Evolutionary conservation across 1,140 invertebrate species (phyloP).

Genomic region (Ostrea edulis): DNA sequence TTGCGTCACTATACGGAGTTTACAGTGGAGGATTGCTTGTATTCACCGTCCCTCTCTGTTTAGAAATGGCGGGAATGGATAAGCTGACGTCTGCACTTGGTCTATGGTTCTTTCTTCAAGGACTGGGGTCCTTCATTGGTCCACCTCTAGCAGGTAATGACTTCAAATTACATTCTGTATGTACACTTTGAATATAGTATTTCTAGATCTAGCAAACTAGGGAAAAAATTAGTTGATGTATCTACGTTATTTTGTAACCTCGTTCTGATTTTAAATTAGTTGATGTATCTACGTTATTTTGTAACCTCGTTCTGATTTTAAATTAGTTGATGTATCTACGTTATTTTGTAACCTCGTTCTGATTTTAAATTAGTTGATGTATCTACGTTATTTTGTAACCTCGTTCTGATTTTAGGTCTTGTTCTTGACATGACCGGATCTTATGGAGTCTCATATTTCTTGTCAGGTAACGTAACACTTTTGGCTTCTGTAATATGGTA

Average conservation of each 20-base stretch:
- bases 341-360: no score
- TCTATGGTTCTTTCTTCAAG: constrained; percentile 50
- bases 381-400: no score
- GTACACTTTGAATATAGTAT: neutral
- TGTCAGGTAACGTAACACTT: neutral
- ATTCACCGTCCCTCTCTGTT: constrained; percentile 50
- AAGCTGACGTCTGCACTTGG: constrained; percentile 56
- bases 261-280: no score
- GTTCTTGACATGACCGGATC: constrained; percentile 4
- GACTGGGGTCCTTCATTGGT: constrained; percentile 57
- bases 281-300: no score
- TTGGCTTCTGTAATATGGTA: no score
- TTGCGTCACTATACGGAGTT: constrained; percentile 54
- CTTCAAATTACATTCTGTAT: neutral
- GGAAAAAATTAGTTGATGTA: neutral
- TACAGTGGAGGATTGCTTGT: constrained; percentile 58
- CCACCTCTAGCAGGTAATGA: constrained; percentile 61
- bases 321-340: no score
- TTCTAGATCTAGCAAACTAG: no score
- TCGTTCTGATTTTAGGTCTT: neutral
- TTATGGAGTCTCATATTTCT: neutral
- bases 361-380: neutral
- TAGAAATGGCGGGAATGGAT: constrained; percentile 56
- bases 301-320: no score
- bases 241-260: no score